Evolutionary conservation across 2,888 invertebrate genomes (phyloP).

Genomic region (Amorpha juglandis): DNA sequence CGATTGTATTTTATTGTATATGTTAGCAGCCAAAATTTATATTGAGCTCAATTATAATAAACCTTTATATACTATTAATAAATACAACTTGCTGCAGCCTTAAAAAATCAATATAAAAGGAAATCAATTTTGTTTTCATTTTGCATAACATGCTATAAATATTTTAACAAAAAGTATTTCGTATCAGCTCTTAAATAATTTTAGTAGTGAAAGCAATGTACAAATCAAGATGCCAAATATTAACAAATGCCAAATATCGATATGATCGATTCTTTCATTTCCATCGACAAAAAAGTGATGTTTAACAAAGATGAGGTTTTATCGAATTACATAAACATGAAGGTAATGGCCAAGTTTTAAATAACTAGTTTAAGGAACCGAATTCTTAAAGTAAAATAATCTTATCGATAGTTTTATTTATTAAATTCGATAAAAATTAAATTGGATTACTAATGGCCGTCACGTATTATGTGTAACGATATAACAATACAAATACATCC

Average conservation of each 20-base stretch:
- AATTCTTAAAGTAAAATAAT: neutral
- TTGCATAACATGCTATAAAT: neutral
- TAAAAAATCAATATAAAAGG: neutral
- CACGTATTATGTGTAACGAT: neutral
- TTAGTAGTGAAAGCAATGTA: neutral
- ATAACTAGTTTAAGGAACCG: neutral
- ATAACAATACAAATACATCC: slow-evolving; percentile 18
- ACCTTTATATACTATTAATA: neutral
- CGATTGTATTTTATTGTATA: neutral
- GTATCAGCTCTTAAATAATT: neutral
- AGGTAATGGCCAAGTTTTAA: neutral
- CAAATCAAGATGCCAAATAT: neutral
- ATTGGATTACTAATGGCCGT: neutral
- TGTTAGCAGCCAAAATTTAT: neutral
- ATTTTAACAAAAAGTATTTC: neutral
- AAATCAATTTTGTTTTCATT: neutral
- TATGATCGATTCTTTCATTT: neutral
- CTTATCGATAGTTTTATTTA: neutral
- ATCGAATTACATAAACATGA: slow-evolving; percentile 13
- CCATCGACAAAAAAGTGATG: neutral
- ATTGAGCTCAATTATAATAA: neutral
- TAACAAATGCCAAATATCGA: neutral
- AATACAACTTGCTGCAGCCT: neutral
- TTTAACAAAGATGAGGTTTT: neutral
- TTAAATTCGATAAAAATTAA: slow-evolving; percentile 6